Base-by-base conservation (phyloP, 2,797 vertebrate genomes). In the Schizopygopsis pylzovi region DNA sequence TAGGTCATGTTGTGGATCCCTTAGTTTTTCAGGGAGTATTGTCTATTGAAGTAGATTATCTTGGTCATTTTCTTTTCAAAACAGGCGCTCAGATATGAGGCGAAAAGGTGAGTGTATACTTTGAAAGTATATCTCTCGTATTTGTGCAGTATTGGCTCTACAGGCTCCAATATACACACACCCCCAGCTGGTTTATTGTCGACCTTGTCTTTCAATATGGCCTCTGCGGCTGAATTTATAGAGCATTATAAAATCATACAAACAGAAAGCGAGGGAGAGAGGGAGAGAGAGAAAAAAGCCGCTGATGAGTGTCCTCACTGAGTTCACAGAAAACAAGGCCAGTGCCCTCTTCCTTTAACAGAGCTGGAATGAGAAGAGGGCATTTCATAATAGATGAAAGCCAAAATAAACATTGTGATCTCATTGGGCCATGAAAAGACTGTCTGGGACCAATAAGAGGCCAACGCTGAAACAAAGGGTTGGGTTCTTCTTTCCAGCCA, bases 131-230 rank as follows among this genome's bases (percentile, higher is more conserved):
- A 67, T 13, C 67, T 79, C 76, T 47, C n/a, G 52, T 83, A 73
- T 81, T 85, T 84, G 84, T 73, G 75, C 41, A 12, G 52, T 83
- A 82, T 76, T n/a, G 28, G 52, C 54, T 85, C 67, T 15, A 84
- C 67, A 45, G 82, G 54, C 68, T 85, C 67, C 73, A 82, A 87
- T 87, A 85, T 89, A 81, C 79, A 68, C 65, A 63, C 73, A 56
- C 52, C 54, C 56, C 71, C 52, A 47, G 49, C 67, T 75, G 84
- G 65, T 88, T 87, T 84, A 87, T 73, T 73, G 85, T 76, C 80
- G 61, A 90, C 70, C 86, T 87, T 81, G 80, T 79, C 75, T 85
- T 85, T 85, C 83, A 73, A 49, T 86, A 86, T 12, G 59, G 87
- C 79, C 75, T 79, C 61, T 76, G 76, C 7, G 9, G 76, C 76